These are phyloP conservation scores for Rapana venosa DNA, from an alignment of 2,888 invertebrate species.

Conservation along the genomic window DNA sequence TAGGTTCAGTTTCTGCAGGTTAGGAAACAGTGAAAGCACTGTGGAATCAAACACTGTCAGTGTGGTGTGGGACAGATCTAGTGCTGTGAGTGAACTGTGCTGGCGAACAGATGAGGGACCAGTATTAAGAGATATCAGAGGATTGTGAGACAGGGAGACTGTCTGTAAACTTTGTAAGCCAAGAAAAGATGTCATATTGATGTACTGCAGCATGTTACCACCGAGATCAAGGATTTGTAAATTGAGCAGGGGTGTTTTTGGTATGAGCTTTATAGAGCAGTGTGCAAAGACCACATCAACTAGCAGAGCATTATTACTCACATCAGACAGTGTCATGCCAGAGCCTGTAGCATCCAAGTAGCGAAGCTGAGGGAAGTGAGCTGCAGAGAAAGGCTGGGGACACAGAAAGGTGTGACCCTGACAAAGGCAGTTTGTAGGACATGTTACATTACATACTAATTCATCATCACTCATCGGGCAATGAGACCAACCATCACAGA, in stretches of 20 bases:
- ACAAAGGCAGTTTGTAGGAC: neutral
- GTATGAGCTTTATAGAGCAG: neutral
- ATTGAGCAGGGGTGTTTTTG: neutral
- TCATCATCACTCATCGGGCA: constrained; percentile 6
- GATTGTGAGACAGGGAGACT: neutral
- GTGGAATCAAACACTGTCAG: neutral
- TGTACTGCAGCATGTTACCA: neutral
- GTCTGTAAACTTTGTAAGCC: neutral
- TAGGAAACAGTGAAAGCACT: neutral
- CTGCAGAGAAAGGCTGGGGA: constrained; percentile 5
- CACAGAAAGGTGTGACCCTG: constrained; percentile 12
- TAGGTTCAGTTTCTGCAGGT: constrained; percentile 5
- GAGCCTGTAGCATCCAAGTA: constrained; percentile 1
- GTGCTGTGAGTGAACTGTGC: neutral
- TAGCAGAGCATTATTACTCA: neutral
- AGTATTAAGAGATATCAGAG: neutral
- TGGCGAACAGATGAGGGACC: neutral
- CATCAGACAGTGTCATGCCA: neutral
- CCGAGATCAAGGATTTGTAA: neutral
- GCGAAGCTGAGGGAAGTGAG: neutral
- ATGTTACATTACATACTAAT: neutral
- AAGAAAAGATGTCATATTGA: neutral
- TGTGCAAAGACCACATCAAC: neutral
- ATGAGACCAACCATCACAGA: constrained; percentile 9
- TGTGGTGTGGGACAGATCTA: constrained; percentile 3